These are phyloP conservation scores for Belgica antarctica DNA, from an alignment of 2,888 invertebrate species.

Conservation along the genomic window DNA sequence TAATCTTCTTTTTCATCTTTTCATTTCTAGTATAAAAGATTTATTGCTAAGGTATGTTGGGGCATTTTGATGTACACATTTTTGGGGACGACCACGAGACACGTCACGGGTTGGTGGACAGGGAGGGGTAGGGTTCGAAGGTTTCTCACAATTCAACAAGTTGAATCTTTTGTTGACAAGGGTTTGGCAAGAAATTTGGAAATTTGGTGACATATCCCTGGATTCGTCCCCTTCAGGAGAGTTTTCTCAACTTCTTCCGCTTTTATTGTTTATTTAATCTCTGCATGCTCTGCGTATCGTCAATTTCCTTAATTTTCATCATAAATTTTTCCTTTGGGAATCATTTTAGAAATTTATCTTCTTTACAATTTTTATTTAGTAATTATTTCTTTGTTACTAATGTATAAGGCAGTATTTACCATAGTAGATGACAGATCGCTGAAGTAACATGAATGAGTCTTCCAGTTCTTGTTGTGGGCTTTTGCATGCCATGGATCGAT, in stretches of 20 bases:
- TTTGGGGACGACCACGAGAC: no score
- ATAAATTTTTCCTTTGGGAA: conserved; percentile 25
- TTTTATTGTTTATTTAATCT: not conserved
- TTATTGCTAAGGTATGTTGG: conserved; percentile 25
- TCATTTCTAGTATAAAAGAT: conserved; percentile 22
- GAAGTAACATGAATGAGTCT: conserved; percentile 24
- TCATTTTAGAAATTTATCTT: conserved; percentile 24
- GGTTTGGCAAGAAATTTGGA: no score
- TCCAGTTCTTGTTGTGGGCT: not conserved
- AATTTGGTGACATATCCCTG: no score
- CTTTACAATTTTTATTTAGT: conserved; percentile 29
- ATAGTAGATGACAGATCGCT: conserved; percentile 38
- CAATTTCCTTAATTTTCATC: not conserved
- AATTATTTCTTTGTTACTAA: conserved; percentile 35
- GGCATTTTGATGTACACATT: conserved; percentile 8
- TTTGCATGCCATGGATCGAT: no score
- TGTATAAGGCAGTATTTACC: conserved; percentile 43
- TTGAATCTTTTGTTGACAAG: no score
- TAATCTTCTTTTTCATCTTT: not conserved
- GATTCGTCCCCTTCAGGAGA: no score
- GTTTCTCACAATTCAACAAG: no score
- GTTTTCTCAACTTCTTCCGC: not conserved
- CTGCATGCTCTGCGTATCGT: not conserved
- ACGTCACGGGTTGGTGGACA: no score
- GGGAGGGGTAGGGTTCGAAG: no score